Percentiles rank a stretch among this genome's conserved stretches.
These are phyloP conservation scores for Caloenas nicobarica DNA, from an alignment of 2,113 vertebrate species.

Conservation along the genomic window DNA sequence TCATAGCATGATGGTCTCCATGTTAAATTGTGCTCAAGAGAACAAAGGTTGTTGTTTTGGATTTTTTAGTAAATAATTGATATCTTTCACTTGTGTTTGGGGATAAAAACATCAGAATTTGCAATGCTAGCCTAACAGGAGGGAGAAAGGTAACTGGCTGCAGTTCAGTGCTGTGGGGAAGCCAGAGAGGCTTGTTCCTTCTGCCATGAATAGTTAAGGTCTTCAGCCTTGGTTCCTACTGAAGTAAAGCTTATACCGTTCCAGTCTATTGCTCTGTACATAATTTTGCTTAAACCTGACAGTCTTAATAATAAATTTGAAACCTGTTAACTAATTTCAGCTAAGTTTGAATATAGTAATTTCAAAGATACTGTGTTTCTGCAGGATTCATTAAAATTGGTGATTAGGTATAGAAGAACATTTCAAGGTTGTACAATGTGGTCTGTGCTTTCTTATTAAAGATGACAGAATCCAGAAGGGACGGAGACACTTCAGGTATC, in stretches of 20 bases:
- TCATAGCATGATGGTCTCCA: neutral
- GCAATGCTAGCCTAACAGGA: neutral
- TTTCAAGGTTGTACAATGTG: neutral
- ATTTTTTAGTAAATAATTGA: neutral
- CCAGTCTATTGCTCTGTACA: neutral
- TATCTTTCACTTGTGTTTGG: neutral
- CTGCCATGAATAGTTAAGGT: neutral
- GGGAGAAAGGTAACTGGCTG: neutral
- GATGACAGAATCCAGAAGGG: neutral
- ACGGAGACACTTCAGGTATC: neutral
- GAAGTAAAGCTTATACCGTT: neutral
- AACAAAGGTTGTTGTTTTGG: neutral
- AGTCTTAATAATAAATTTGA: neutral
- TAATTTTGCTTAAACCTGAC: neutral
- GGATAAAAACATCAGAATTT: neutral
- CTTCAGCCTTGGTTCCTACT: neutral
- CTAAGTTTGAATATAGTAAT: neutral
- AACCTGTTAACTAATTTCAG: neutral
- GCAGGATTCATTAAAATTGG: neutral
- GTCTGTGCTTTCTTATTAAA: neutral
- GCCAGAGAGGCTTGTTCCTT: neutral
- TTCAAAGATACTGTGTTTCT: neutral
- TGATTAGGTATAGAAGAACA: neutral
- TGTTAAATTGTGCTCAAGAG: neutral
- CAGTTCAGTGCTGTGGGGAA: neutral